phyloP scores from a whole-genome alignment of 2,113 vertebrate genomes.

The Channa maculata region DNA sequence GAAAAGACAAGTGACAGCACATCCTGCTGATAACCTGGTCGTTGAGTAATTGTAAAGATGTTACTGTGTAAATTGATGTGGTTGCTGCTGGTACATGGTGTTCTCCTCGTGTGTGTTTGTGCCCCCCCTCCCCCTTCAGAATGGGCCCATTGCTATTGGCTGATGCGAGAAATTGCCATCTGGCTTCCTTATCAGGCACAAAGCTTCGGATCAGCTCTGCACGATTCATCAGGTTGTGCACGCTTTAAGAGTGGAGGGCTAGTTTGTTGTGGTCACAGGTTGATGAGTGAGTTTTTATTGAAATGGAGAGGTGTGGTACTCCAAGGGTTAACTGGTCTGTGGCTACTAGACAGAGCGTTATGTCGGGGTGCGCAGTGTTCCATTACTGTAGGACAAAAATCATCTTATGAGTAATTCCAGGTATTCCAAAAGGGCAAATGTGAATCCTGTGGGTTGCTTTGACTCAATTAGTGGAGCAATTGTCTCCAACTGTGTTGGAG shows the following conservation, averaged over 20 bases:
- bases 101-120: slow-evolving; percentile 24
- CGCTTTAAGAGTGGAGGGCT: slow-evolving; percentile 9
- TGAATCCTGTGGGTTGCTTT: too few relatives aligned
- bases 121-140: not conserved
- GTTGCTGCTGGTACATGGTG: slow-evolving; percentile 40
- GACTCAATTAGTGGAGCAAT: too few relatives aligned
- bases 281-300: not conserved
- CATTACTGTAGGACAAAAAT: not conserved
- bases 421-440: too few relatives aligned
- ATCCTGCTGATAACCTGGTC: too few relatives aligned
- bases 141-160: slow-evolving; percentile 13
- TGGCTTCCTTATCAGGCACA: slow-evolving; percentile 57
- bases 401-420: not conserved
- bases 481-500: too few relatives aligned
- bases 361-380: not conserved
- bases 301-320: not conserved
- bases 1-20: too few relatives aligned
- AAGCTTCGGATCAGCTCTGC: slow-evolving; percentile 39
- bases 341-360: too few relatives aligned
- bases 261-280: not conserved
- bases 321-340: too few relatives aligned
- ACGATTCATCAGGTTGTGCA: slow-evolving; percentile 45
- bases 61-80: not conserved
- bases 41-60: not conserved
- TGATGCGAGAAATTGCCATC: slow-evolving; percentile 63